Base-by-base conservation (phyloP, 2,113 vertebrate genomes). In the Bubo bubo region DNA sequence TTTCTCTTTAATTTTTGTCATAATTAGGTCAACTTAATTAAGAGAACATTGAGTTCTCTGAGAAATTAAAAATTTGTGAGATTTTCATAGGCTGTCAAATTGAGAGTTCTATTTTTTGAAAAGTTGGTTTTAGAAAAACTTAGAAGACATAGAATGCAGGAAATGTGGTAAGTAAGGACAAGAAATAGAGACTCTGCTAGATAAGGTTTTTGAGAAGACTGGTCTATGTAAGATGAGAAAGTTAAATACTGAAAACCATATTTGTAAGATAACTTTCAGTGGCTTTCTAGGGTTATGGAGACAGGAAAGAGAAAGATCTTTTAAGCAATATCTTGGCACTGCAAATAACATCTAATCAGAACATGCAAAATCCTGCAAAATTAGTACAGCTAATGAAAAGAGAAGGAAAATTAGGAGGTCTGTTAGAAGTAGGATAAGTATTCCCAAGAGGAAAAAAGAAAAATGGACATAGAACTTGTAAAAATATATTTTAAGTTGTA, bases 11-110 rank as follows among this genome's bases (percentile, higher is more conserved):
- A 8, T n/a, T 92, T 96, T 79, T 92, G 50, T 90, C 26, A 18
- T 67, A 93, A 93, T 83, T 90, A 93, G 77, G 77, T 64, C 70
- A 94, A 15, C 30, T 72, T 85, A 85, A 55, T 60, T 87, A 73
- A 43, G 64, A 74, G 19, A 79, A 66, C 8, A 68, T 8, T 37
- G 24, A 55, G 32, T 85, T 85, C 30, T 70, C 16, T 30, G 39
- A 82, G 49, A 85, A 88, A 88, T 74, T 21, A 77, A 21, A 63
- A 87, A 74, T 62, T 18, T 67, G 4, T 7, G 3, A 39, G n/a
- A 59, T 80, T 67, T 70, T 77, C n/a, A 21, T 34, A 50, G 32
- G 34, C 47, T 85, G 11, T 84, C 35, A 34, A 43, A 50, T 10
- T 67, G 23, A 75, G 93, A 67, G 35, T 35, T 72, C 1, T 49